Base-by-base conservation (phyloP, 2,797 vertebrate genomes). In the Acropternis orthonyx region DNA sequence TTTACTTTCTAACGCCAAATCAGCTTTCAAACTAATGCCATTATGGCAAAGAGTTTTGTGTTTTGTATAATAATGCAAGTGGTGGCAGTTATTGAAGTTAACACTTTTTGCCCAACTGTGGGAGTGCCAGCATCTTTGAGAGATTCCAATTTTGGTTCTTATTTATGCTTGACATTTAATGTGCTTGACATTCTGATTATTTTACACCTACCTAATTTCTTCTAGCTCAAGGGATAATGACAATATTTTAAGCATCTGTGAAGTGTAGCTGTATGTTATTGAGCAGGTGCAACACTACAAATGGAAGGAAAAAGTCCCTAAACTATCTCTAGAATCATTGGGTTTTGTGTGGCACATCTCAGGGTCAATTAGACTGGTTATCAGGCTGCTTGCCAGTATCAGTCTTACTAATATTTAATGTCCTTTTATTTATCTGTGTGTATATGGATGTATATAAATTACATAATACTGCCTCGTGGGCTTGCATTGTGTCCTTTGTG, bases 131-230 rank as follows among this genome's bases (percentile, higher is more conserved):
- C 94, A 92, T 95, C 88, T 93, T 84, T 44, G 66, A 95, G 78
- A 89, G 68, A 65, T 94, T 95, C 89, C 93, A 81, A 88, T 94
- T 95, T 91, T 89, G 85, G 87, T 89, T 92, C 87, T 89, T 96
- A 93, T 95, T 96, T 96, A 86, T 96, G 93, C 82, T 93, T 97
- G 93, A 93, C 91, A 95, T 97, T 95, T 96, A 94, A 88, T 94
- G 94, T 83, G 67, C 87, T 94, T 95, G 89, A 86, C 91, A 92
- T 91, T 77, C 85, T 95, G 92, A 96, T 94, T 94, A 93, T 93
- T 96, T 96, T 93, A 93, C 92, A 95, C 95, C 92, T 96, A 95
- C 93, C 89, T 89, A 88, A 95, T 92, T 94, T 93, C 84, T 93
- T 96, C 59, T 75, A 81, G 78, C 87, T 96, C 72, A 69, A 59